Base-by-base conservation (phyloP, 2,888 invertebrate species). In the Nemoura dubitans region DNA sequence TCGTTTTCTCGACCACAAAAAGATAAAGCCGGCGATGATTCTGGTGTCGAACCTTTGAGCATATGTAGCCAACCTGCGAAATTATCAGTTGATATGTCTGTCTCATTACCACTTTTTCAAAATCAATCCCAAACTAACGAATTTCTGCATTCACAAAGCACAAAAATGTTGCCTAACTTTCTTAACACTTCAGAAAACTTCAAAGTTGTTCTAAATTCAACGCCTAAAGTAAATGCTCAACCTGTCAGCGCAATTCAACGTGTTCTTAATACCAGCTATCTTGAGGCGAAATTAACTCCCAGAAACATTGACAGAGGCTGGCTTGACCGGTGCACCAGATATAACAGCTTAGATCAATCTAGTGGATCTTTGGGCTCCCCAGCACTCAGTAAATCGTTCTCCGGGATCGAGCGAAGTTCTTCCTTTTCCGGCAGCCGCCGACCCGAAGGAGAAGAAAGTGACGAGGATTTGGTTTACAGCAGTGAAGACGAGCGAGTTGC, bases 391-490 rank as follows among this genome's bases (percentile, higher is more conserved):
- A 3, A 59, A 21, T 59, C 59, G 21, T 59, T 21, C 21, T 16
- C 59, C 1, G 59, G 59, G 1, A 21, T 21, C 14, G 21, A 59
- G 59, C 59, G 2, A 7, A 21, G 16, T 59, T 59, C 21, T 10
- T 59, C 59, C 14, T 59, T 59, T 1, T 1, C 1, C 21, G 21
- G 21, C 59, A 59, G 59, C 2, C 59, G 59, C 21, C 59, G 59
- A 21, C 59, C 59, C 14, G 59, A 59, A 21, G 59, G 59, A 3
- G 59, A 10, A 59, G 90, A 92, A 80, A 94, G 93, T 89, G 94
- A 94, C 90, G 95, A 96, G 89, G 96, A 96, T 90, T 92, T 94
- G 87, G 92, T 95, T 86, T 93, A 91, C 21, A 95, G 95, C 89
- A 96, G 95, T 91, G 96, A 95, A 89, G 94, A 94, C 76, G 95